Conservation (phyloP, 2,113 vertebrate species). For the Machaerirhynchus nigripectus region DNA sequence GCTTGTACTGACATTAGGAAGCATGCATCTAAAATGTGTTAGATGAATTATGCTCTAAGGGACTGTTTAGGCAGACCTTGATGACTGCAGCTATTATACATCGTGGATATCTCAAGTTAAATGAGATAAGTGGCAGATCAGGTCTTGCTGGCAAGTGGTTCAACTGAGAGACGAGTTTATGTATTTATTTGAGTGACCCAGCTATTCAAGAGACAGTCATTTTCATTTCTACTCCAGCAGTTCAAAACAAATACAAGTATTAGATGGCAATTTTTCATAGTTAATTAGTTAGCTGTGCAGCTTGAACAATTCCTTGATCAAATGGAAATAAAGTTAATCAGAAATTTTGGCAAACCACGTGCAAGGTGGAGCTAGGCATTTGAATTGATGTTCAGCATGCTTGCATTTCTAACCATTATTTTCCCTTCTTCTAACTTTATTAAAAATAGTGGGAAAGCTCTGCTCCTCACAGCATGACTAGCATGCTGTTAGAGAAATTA, state of each 20-base stretch:
- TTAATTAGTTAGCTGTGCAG: not conserved
- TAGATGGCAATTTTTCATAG: not conserved
- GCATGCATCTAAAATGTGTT: not conserved
- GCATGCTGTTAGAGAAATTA: not conserved
- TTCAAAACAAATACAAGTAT: not conserved
- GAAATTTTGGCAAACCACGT: not conserved
- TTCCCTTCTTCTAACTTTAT: not conserved
- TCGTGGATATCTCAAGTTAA: not conserved
- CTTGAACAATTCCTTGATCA: not conserved
- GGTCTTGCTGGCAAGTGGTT: not conserved
- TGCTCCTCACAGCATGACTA: not conserved
- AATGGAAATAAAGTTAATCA: not conserved
- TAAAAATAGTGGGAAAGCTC: not conserved
- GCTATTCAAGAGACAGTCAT: not conserved
- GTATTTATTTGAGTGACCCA: not conserved
- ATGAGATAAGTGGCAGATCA: not conserved
- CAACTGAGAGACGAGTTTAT: not conserved
- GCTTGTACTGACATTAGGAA: not conserved
- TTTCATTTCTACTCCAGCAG: not conserved
- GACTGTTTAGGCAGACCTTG: not conserved
- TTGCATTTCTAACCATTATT: not conserved
- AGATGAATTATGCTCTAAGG: not conserved
- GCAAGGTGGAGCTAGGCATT: not conserved
- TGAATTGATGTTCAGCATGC: rapidly evolving
- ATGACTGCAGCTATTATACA: not conserved